Base-by-base conservation (phyloP, 1,140 invertebrate genomes). In the Aphelenchoides fujianensis region DNA sequence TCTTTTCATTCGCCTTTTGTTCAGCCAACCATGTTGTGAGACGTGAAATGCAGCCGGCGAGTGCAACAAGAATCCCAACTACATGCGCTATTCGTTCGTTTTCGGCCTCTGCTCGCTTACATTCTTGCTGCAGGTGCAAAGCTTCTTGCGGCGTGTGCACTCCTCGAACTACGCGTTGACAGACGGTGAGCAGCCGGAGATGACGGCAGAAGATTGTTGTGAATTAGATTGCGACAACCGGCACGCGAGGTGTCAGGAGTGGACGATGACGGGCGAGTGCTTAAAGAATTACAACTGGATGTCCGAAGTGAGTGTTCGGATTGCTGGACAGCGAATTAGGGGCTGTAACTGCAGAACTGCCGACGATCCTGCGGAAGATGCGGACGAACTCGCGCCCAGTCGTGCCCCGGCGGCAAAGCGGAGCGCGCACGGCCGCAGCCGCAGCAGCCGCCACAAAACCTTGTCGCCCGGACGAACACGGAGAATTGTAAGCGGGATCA, bases 241-340 rank as follows among this genome's bases (percentile, higher is more conserved):
- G 0, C 80, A 79, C 35, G 32, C 52, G 5, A 78, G 66, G n/a
- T 79, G 77, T 69, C 36, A 19, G 31, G 34, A 23, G 28, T 79
- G 78, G 78, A 23, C 78, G 2, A 12, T 3, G 2, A 35, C 63
- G 32, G 81, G 78, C n/a, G 79, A 79, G 66, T 79, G 78, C 61
- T 12, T 7, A 5, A 68, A 64, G n/a, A 80, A 77, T 32, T 41
- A 48, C 7, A 53, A 66, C 28, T n/a, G 78, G n/a, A 16, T 19
- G 57, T 19, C 16, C n/a, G n/a, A n/a, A n/a, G n/a, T n/a, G n/a
- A n/a, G n/a, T n/a, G n/a, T n/a, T n/a, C n/a, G n/a, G n/a, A n/a
- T n/a, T n/a, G n/a, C n/a, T n/a, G n/a, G n/a, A n/a, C n/a, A n/a
- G n/a, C n/a, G n/a, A n/a, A n/a, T n/a, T n/a, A n/a, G n/a, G n/a